phyloP scores from a whole-genome alignment of 2,797 vertebrate species.

The Poeciliopsis turneri region DNA sequence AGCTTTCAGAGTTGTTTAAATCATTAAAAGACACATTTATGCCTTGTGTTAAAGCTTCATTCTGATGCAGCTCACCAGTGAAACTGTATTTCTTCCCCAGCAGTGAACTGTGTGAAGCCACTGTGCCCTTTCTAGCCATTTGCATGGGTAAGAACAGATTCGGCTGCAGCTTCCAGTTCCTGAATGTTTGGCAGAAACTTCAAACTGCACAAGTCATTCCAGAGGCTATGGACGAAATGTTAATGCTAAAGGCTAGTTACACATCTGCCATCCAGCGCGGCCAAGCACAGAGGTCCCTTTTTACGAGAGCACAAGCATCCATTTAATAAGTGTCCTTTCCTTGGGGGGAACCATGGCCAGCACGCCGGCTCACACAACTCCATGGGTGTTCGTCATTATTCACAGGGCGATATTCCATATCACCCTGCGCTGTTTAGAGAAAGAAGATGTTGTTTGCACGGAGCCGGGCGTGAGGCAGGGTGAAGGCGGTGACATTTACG shows the following conservation, averaged over 20 bases:
- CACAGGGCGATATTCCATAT: slow-evolving; percentile 70
- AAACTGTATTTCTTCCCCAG: slow-evolving; percentile 47
- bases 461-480: slow-evolving; percentile 54
- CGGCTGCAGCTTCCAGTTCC: slow-evolving; percentile 47
- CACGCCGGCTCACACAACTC: slow-evolving; percentile 50
- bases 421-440: slow-evolving; percentile 40
- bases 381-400: slow-evolving; percentile 72
- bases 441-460: slow-evolving; percentile 49
- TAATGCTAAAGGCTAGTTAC: slow-evolving; percentile 72
- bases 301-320: slow-evolving; percentile 75
- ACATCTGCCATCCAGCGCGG: slow-evolving; percentile 73
- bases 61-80: slow-evolving; percentile 49
- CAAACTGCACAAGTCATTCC: slow-evolving; percentile 56
- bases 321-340: slow-evolving; percentile 69
- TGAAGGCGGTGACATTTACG: slow-evolving; percentile 65
- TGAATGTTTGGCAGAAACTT: slow-evolving; percentile 62
- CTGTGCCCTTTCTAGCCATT: slow-evolving; percentile 41
- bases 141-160: slow-evolving; percentile 52
- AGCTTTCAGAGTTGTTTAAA: not conserved
- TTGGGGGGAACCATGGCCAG: slow-evolving; percentile 39
- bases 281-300: slow-evolving; percentile 70
- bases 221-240: slow-evolving; percentile 66
- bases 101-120: slow-evolving; percentile 27
- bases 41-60: not conserved
- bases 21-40: not conserved